Conservation (phyloP, 2,888 invertebrate species). For the Lochmaea capreae region DNA sequence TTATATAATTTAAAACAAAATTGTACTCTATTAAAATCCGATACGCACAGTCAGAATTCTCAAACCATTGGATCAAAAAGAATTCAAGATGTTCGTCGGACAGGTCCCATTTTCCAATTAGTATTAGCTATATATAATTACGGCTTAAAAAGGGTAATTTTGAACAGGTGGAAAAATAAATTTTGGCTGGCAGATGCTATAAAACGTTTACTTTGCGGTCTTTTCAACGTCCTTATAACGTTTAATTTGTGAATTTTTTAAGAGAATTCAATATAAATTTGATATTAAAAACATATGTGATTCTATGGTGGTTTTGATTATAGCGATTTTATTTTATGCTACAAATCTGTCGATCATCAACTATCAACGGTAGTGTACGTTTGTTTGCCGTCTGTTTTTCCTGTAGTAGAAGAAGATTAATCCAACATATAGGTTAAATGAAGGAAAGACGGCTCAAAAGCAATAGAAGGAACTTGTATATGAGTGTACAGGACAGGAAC, state of each 20-base stretch:
- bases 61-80: constrained; percentile 6
- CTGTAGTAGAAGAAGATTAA: too few species aligned
- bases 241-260: constrained; percentile 29
- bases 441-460: too few species aligned
- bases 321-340: not conserved
- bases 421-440: too few species aligned
- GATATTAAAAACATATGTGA: not conserved
- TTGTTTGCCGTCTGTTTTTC: too few species aligned
- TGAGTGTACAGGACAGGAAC: too few species aligned
- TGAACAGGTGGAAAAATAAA: constrained; percentile 17
- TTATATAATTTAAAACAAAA: not conserved
- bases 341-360: too few species aligned
- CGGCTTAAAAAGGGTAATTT: constrained; percentile 17
- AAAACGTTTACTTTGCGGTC: constrained; percentile 14
- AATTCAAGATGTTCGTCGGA: constrained; percentile 19
- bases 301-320: not conserved
- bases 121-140: constrained; percentile 19
- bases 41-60: not conserved
- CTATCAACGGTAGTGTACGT: too few species aligned
- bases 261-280: not conserved
- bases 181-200: constrained; percentile 3
- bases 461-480: too few species aligned
- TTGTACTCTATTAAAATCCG: not conserved
- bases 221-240: constrained; percentile 14
- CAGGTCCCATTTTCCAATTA: constrained; percentile 27